These are phyloP conservation scores for Oxytorus armatus DNA, from an alignment of 2,888 invertebrate genomes.

Conservation along the genomic window DNA sequence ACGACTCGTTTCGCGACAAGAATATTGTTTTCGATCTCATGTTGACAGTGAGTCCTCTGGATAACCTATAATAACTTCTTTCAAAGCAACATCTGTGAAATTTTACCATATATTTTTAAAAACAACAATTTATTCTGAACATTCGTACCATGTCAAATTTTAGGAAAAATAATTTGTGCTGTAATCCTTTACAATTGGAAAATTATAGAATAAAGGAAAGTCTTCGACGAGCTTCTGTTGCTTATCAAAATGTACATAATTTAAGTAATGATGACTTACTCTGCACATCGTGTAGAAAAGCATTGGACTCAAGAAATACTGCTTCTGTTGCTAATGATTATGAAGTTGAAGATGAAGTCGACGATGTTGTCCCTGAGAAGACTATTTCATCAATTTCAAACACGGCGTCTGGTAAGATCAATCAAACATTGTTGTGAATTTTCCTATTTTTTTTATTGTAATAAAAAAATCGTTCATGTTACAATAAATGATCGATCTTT, in stretches of 20 bases:
- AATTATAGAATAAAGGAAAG: constrained; percentile 24
- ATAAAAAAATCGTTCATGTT: constrained; percentile 1
- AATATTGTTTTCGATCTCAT: not conserved
- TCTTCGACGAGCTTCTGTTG: constrained; percentile 36
- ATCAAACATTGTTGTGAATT: constrained; percentile 16
- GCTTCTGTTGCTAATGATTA: constrained; percentile 13
- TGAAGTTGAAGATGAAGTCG: constrained; percentile 22
- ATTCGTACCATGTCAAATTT: constrained; percentile 20
- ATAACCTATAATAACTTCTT: constrained; percentile 21
- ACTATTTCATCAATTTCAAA: too few relatives aligned
- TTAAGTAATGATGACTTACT: constrained; percentile 23
- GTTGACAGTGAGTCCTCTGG: constrained; percentile 3
- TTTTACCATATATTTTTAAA: constrained; percentile 8
- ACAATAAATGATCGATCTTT: constrained; percentile 12
- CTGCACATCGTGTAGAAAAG: constrained; percentile 37
- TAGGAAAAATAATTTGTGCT: constrained; percentile 32
- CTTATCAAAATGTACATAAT: constrained; percentile 22
- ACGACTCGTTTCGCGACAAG: not conserved
- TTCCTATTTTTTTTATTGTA: constrained; percentile 1
- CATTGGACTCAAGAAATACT: constrained; percentile 13
- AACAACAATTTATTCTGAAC: constrained; percentile 9
- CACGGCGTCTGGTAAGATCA: too few relatives aligned
- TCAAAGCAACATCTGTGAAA: constrained; percentile 17
- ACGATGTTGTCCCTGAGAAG: too few relatives aligned
- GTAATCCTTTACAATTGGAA: constrained; percentile 23